Conservation (phyloP, 2,113 vertebrate species). For the Dasyprocta punctata region DNA sequence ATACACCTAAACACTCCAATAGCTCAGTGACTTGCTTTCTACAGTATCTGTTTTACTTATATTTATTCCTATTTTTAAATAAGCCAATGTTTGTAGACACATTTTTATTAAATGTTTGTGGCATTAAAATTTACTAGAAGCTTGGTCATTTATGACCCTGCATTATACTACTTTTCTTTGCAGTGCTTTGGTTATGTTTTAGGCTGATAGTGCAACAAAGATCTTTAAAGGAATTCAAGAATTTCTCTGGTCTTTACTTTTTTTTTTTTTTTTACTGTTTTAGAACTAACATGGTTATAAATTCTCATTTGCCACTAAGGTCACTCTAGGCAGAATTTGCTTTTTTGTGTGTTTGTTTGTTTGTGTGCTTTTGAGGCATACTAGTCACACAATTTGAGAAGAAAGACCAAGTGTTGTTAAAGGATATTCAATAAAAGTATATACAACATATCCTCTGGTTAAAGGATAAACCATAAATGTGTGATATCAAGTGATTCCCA, state of each 20-base stretch:
- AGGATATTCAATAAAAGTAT: neutral
- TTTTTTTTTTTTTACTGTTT: neutral
- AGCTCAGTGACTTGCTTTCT: neutral
- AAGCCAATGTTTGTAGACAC: neutral
- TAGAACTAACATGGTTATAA: neutral
- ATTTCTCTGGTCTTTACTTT: neutral
- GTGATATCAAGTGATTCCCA: neutral
- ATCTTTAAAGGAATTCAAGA: neutral
- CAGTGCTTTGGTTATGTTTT: neutral
- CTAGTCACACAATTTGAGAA: neutral
- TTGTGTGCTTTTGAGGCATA: neutral
- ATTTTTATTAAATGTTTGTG: slow-evolving; percentile 26
- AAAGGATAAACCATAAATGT: neutral
- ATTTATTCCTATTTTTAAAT: slow-evolving; percentile 31
- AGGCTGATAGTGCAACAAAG: neutral
- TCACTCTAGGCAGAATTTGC: neutral
- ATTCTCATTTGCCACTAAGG: neutral
- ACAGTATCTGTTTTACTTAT: neutral
- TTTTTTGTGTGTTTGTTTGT: neutral
- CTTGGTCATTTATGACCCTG: neutral
- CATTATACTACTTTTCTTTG: neutral
- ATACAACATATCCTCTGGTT: neutral
- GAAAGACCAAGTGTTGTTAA: neutral
- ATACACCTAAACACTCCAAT: neutral
- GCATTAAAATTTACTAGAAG: slow-evolving; percentile 11